A percentile compares a stretch with the other conserved stretches of the same genome.
Evolutionary conservation across 2,797 vertebrate species (phyloP).

Genomic region (Limosa lapponica): DNA sequence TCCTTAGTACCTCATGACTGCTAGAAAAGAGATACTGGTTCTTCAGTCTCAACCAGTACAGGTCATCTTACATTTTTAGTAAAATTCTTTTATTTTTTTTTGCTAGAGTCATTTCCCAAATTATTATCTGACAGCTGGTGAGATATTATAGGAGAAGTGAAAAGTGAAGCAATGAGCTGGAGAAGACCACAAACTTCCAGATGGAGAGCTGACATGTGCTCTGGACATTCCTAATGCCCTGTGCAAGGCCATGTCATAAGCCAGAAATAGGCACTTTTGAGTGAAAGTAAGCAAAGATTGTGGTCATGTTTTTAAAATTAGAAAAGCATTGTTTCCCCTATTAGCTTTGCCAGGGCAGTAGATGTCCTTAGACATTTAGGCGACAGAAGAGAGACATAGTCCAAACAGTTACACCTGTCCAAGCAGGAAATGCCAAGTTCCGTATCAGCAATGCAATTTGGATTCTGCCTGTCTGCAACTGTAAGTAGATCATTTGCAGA

Average conservation of each 20-base stretch:
- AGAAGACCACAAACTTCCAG: not conserved
- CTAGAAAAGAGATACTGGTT: not conserved
- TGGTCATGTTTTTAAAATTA: not conserved
- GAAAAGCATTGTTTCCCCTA: not conserved
- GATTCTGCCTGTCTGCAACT: not conserved
- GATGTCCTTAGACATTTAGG: not conserved
- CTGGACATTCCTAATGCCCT: not conserved
- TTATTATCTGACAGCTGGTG: not conserved
- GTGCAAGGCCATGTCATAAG: not conserved
- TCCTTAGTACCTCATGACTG: not conserved
- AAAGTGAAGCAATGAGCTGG: not conserved
- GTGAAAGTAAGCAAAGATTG: not conserved
- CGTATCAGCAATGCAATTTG: not conserved
- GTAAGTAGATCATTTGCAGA: not conserved
- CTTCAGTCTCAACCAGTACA: not conserved
- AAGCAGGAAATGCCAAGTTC: slow-evolving; percentile 6
- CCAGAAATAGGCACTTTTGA: not conserved
- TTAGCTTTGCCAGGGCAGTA: not conserved
- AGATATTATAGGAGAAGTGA: not conserved
- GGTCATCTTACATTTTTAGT: not conserved
- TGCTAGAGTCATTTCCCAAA: not conserved
- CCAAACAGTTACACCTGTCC: not conserved
- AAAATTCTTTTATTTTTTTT: not conserved
- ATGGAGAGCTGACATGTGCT: not conserved
- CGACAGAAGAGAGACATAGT: not conserved